Base-by-base conservation (phyloP, 2,888 invertebrate species). In the Lycocerus yunnanus region DNA sequence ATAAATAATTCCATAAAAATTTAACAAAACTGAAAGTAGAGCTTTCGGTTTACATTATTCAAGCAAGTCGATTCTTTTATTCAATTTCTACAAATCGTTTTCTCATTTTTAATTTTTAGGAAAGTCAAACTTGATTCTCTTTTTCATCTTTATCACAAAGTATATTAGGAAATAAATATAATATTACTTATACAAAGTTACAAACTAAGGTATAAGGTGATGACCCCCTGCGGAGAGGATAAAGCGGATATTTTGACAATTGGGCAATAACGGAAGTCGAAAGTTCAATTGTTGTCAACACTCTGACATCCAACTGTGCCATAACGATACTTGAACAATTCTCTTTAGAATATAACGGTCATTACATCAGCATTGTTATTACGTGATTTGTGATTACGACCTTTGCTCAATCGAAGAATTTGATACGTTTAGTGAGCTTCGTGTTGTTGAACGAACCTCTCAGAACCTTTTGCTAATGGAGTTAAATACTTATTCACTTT, bases 251-350 rank as follows among this genome's bases (percentile, higher is more conserved):
- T 81, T 81, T 80, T 80, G 80, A 81, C 80, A 80, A 77, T 66
- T 69, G 27, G 69, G 73, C 73, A 74, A 73, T 77, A 77, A 80
- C 83, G 83, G 83, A 84, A 84, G 84, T 82, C 80, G 79, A 79
- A 80, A 80, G 81, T 82, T 78, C 78, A 81, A 84, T 85, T 84
- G 83, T 84, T 85, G 84, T 85, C 84, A 84, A 84, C 85, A 85
- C 85, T 83, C 83, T 75, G 77, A 80, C 80, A 72, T 80, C 84
- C 84, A 81, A 83, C 84, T 83, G 84, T 76, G 84, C 81, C 74
- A 81, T 83, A 84, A 84, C 83, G 83, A 82, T 75, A 75, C 70
- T 63, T 74, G 77, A 70, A 77, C 78, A 78, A 76, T 78, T 72
- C 74, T 76, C 67, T 72, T 67, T 74, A 59, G 69, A 63, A 66